These are phyloP conservation scores for Trichacis sp. DNA, from an alignment of 2,888 invertebrate species.

Conservation along the genomic window DNA sequence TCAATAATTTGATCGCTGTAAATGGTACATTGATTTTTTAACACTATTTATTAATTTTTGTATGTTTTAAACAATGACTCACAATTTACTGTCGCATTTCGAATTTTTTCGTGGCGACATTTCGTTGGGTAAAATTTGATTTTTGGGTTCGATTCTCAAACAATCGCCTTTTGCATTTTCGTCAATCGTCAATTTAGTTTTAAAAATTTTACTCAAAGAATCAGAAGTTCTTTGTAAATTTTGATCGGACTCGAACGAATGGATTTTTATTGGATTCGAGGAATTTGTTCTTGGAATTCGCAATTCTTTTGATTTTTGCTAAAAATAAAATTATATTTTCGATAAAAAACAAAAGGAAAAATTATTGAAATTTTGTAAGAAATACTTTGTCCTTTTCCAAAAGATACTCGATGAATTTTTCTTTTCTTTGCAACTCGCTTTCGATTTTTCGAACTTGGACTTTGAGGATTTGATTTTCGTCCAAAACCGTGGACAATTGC, in stretches of 20 bases:
- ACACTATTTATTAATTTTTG: too few species aligned
- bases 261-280: neutral
- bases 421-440: constrained; percentile 53
- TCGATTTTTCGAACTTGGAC: constrained; percentile 56
- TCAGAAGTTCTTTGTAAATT: neutral
- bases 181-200: neutral
- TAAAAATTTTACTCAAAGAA: neutral
- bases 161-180: neutral
- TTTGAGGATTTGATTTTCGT: constrained; percentile 56
- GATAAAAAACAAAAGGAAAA: too few species aligned
- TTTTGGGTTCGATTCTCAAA: neutral
- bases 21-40: too few species aligned
- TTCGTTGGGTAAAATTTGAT: neutral
- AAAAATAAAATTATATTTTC: neutral
- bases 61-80: too few species aligned
- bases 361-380: neutral
- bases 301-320: neutral
- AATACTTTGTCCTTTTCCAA: constrained; percentile 14
- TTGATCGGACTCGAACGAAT: neutral
- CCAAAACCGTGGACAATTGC: constrained; percentile 46
- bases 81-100: neutral
- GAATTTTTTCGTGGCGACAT: neutral
- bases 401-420: constrained; percentile 53
- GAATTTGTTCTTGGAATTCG: neutral
- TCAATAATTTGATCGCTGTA: neutral